These are phyloP conservation scores for Catharus ustulatus DNA, from an alignment of 2,797 vertebrate genomes.

Conservation along the genomic window DNA sequence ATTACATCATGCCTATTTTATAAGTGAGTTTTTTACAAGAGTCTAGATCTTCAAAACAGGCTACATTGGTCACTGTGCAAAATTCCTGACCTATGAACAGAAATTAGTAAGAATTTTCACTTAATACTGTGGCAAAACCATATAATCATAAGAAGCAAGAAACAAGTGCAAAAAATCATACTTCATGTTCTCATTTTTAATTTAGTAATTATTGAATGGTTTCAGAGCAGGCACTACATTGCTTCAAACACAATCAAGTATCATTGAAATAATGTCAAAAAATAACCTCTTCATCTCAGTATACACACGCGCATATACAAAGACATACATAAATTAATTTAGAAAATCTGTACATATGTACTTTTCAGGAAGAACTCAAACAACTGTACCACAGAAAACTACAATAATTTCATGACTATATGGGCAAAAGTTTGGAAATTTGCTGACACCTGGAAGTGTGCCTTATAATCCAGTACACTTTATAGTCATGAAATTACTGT, in stretches of 20 bases:
- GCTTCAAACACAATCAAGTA: conserved; percentile 71
- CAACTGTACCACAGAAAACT: conserved; percentile 26
- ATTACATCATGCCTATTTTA: neutral
- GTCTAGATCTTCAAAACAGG: neutral
- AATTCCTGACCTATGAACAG: neutral
- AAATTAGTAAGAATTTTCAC: neutral
- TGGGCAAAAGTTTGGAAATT: too few relatives aligned
- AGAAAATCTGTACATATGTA: conserved; percentile 62
- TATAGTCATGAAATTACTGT: neutral
- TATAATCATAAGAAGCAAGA: conserved; percentile 52
- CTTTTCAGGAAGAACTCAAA: conserved; percentile 50
- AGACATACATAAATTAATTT: conserved; percentile 56
- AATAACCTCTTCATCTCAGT: conserved; percentile 52
- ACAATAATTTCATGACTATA: too few relatives aligned
- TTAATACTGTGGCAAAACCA: conserved; percentile 4
- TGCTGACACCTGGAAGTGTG: too few relatives aligned
- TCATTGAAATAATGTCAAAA: conserved; percentile 65
- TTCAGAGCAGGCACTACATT: conserved; percentile 72
- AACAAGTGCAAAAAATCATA: conserved; percentile 63
- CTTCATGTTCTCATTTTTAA: conserved; percentile 60
- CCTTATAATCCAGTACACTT: too few relatives aligned
- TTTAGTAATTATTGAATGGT: conserved; percentile 53
- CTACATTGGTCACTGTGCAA: neutral
- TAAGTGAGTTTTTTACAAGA: neutral
- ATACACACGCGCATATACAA: conserved; percentile 28